Conservation (phyloP, 2,113 vertebrate species). For the Octodon degus region DNA sequence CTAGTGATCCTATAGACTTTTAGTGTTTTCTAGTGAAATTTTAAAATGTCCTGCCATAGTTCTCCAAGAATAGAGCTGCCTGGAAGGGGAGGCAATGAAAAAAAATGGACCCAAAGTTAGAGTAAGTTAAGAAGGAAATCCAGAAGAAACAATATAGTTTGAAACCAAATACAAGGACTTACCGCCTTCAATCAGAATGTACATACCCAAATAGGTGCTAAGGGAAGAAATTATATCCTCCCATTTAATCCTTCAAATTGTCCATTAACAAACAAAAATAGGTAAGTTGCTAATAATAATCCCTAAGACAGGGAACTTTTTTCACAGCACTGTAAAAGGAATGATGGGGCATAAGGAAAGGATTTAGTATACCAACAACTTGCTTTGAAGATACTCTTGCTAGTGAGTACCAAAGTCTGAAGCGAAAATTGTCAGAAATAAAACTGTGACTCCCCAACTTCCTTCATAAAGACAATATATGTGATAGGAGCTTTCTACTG, state of each 20-base stretch:
- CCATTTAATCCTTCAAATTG: slow-evolving; percentile 20
- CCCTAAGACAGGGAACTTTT: not conserved
- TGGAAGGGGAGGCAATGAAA: slow-evolving; percentile 49
- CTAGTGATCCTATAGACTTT: slow-evolving; percentile 75
- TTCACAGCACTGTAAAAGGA: slow-evolving; percentile 73
- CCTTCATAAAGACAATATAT: slow-evolving; percentile 29
- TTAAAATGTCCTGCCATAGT: slow-evolving; percentile 75
- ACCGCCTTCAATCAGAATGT: slow-evolving; percentile 11
- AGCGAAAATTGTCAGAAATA: not conserved
- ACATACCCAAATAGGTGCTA: not conserved
- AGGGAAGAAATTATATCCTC: slow-evolving; percentile 17
- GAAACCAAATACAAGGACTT: slow-evolving; percentile 46
- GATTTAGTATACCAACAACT: not conserved
- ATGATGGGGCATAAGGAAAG: not conserved
- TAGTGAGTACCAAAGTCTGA: not conserved
- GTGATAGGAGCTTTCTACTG: slow-evolving; percentile 54
- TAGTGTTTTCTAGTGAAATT: slow-evolving; percentile 83
- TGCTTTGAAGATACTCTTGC: not conserved
- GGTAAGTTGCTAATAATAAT: not conserved
- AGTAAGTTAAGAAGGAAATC: slow-evolving; percentile 48
- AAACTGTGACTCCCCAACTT: not conserved
- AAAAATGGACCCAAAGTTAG: slow-evolving; percentile 67
- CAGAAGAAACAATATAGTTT: not conserved
- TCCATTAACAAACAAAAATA: not conserved
- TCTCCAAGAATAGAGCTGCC: slow-evolving; percentile 68